These are phyloP conservation scores for Psittacus erithacus DNA, from an alignment of 2,113 vertebrate genomes.

Conservation along the genomic window DNA sequence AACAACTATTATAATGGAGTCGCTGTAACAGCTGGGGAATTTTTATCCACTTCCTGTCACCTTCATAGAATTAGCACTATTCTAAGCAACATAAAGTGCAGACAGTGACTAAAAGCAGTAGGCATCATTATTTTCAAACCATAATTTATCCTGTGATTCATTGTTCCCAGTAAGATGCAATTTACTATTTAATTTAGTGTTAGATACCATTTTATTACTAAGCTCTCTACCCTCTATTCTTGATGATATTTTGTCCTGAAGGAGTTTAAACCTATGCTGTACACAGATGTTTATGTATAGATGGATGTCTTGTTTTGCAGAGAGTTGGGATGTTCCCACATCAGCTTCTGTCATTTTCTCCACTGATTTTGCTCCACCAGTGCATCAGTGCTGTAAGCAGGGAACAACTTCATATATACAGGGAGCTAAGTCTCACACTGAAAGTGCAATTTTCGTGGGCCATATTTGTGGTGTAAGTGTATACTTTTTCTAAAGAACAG, in stretches of 20 bases:
- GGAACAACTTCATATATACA: not conserved
- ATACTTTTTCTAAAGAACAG: not conserved
- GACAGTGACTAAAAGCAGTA: not conserved
- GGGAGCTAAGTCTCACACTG: not conserved
- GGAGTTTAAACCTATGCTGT: not conserved
- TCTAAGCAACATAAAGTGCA: not conserved
- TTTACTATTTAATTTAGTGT: not conserved
- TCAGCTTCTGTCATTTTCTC: not conserved
- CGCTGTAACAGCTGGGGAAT: not conserved
- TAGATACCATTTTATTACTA: not conserved
- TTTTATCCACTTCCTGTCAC: not conserved
- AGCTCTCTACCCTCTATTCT: not conserved
- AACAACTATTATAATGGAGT: not conserved
- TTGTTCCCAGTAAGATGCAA: not conserved
- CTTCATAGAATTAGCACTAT: not conserved
- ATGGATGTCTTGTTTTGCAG: not conserved
- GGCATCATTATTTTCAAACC: not conserved
- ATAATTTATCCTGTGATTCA: not conserved
- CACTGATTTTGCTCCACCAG: not conserved
- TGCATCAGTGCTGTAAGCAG: not conserved
- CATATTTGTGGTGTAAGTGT: fast-evolving
- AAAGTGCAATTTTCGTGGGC: not conserved
- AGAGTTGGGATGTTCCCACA: not conserved
- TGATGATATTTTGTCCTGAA: not conserved
- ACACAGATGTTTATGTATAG: not conserved